Evolutionary conservation across 2,888 invertebrate genomes (phyloP).

Genomic region (Anthophora plumipes): DNA sequence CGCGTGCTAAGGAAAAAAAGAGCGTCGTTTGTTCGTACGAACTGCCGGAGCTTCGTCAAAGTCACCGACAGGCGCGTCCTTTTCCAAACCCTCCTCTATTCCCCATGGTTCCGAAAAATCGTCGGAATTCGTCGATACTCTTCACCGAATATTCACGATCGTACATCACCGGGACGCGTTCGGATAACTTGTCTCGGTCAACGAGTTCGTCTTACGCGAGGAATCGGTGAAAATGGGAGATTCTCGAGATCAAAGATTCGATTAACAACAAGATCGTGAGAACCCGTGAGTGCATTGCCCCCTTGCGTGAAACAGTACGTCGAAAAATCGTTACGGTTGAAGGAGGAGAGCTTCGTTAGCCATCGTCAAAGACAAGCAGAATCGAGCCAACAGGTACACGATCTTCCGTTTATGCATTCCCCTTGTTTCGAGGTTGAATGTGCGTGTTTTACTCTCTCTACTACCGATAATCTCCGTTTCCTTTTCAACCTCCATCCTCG

Average conservation of each 20-base stretch:
- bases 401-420: slow-evolving; percentile 51
- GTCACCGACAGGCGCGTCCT: slow-evolving; percentile 62
- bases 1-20: background rate
- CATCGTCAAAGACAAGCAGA: slow-evolving; percentile 1
- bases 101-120: slow-evolving; percentile 1
- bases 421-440: slow-evolving; percentile 65
- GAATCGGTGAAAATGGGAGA: background rate
- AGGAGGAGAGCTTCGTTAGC: slow-evolving; percentile 29
- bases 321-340: background rate
- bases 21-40: slow-evolving; percentile 39
- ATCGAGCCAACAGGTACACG: slow-evolving; percentile 72
- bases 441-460: slow-evolving; percentile 58
- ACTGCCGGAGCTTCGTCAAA: slow-evolving; percentile 62
- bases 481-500: slow-evolving; percentile 42
- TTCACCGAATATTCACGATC: slow-evolving; percentile 35
- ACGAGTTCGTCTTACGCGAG: slow-evolving; percentile 13
- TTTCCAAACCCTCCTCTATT: slow-evolving; percentile 22
- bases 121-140: slow-evolving; percentile 41
- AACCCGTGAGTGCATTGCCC: background rate
- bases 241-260: background rate
- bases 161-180: slow-evolving; percentile 43
- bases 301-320: background rate
- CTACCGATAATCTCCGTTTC: slow-evolving; percentile 37
- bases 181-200: slow-evolving; percentile 21
- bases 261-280: background rate